Conservation (phyloP, 2,888 invertebrate species). For the Phalera bucephala region DNA sequence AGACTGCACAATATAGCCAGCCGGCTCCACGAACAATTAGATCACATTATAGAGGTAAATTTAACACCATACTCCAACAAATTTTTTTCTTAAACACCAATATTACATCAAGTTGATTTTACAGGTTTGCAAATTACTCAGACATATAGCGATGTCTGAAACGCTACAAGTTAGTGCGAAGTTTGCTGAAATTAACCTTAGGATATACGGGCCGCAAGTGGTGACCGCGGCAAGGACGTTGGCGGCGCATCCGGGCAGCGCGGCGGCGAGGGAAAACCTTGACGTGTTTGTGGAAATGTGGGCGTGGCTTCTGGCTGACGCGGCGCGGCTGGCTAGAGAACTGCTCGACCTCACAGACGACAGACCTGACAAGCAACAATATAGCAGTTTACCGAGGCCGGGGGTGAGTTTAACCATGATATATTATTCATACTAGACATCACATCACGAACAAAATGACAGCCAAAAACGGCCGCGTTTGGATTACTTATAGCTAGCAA, state of each 20-base stretch:
- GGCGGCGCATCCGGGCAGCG: conserved; percentile 95
- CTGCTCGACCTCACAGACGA: conserved; percentile 90
- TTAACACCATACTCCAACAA: conserved; percentile 3
- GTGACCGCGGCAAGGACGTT: conserved; percentile 96
- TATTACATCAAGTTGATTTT: conserved; percentile 7
- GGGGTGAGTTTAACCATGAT: conserved; percentile 93
- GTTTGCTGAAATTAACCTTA: conserved; percentile 96
- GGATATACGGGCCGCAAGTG: conserved; percentile 97
- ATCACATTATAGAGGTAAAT: conserved; percentile 97
- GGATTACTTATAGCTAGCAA: too few relatives aligned
- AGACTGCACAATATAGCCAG: conserved; percentile 96
- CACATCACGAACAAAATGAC: too few relatives aligned
- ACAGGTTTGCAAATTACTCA: conserved; percentile 96
- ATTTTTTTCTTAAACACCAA: too few relatives aligned
- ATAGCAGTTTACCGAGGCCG: conserved; percentile 96
- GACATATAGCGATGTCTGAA: conserved; percentile 97
- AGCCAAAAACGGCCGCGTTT: too few relatives aligned
- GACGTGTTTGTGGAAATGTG: conserved; percentile 98
- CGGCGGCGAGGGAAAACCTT: conserved; percentile 98
- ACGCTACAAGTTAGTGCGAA: conserved; percentile 97
- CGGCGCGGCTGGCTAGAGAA: conserved; percentile 95
- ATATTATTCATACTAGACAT: too few relatives aligned
- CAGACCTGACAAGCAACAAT: conserved; percentile 80
- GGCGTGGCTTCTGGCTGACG: conserved; percentile 96
- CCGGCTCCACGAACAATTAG: conserved; percentile 98